phyloP scores from a whole-genome alignment of 2,113 vertebrate genomes.

The Bucco capensis region DNA sequence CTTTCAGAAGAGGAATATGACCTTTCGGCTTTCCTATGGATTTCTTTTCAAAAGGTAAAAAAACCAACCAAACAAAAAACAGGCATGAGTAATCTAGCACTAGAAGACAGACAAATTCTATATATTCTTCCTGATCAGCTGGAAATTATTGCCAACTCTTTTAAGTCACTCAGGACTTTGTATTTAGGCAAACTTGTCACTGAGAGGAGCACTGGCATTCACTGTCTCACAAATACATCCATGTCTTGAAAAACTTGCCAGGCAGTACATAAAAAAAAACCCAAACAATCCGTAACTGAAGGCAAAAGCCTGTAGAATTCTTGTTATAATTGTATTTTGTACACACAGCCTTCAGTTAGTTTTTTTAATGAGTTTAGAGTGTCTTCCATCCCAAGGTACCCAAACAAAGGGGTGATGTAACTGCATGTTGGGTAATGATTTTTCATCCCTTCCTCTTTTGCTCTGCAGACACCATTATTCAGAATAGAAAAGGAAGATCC shows the following conservation, averaged over 20 bases:
- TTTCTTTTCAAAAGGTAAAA: neutral
- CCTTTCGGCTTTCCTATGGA: neutral
- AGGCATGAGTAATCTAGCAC: neutral
- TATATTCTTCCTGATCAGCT: neutral
- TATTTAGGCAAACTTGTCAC: neutral
- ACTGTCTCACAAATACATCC: neutral
- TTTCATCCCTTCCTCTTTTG: slow-evolving; percentile 3
- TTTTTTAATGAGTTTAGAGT: neutral
- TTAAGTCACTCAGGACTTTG: neutral
- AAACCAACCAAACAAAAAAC: neutral
- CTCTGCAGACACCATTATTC: slow-evolving; percentile 20
- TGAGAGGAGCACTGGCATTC: neutral
- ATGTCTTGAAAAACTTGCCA: neutral
- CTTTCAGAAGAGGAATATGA: neutral
- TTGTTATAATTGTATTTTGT: neutral
- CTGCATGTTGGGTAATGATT: neutral
- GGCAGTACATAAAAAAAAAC: neutral
- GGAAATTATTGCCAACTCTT: neutral
- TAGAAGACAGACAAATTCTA: neutral
- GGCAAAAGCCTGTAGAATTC: neutral
- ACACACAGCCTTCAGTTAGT: neutral
- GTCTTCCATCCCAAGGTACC: slow-evolving; percentile 25
- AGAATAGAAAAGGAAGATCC: neutral
- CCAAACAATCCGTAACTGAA: neutral
- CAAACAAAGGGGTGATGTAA: slow-evolving; percentile 40